Conservation (phyloP, 2,888 invertebrate genomes). For the Adelphocoris suturalis region DNA sequence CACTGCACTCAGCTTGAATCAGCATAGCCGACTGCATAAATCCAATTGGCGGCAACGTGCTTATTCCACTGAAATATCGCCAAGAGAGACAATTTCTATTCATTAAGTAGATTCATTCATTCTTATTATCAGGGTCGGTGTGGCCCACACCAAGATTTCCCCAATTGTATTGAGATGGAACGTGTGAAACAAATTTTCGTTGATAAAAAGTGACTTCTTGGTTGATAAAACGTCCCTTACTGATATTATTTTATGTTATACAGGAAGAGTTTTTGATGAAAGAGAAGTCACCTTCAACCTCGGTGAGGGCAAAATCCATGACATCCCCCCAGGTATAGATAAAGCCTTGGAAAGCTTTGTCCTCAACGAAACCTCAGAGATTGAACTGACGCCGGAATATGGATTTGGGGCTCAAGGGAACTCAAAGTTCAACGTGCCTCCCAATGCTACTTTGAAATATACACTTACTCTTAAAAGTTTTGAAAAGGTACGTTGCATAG, state of each 20-base stretch:
- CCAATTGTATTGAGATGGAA: too few relatives aligned
- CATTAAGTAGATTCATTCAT: too few relatives aligned
- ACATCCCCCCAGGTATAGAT: conserved; percentile 90
- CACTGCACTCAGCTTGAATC: too few relatives aligned
- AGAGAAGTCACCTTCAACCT: conserved; percentile 89
- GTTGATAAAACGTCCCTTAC: not conserved
- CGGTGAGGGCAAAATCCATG: conserved; percentile 90
- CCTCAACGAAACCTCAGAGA: conserved; percentile 87
- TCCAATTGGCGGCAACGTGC: too few relatives aligned
- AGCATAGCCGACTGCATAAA: too few relatives aligned
- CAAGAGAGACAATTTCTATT: too few relatives aligned
- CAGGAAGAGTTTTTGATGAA: conserved; percentile 86
- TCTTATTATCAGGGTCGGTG: too few relatives aligned
- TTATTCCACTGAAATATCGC: too few relatives aligned
- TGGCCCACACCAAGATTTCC: too few relatives aligned
- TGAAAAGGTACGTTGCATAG: conserved; percentile 89
- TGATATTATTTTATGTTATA: not conserved
- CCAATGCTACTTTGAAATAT: conserved; percentile 89
- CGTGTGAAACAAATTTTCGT: too few relatives aligned
- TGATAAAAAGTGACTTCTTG: too few relatives aligned
- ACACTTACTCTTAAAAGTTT: conserved; percentile 89
- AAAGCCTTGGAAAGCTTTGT: conserved; percentile 89
- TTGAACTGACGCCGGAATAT: conserved; percentile 87
- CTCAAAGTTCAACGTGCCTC: conserved; percentile 86
- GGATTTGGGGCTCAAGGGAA: conserved; percentile 89